phyloP scores from a whole-genome alignment of 2,888 invertebrate genomes.

The Leptinotarsa tumamoca region DNA sequence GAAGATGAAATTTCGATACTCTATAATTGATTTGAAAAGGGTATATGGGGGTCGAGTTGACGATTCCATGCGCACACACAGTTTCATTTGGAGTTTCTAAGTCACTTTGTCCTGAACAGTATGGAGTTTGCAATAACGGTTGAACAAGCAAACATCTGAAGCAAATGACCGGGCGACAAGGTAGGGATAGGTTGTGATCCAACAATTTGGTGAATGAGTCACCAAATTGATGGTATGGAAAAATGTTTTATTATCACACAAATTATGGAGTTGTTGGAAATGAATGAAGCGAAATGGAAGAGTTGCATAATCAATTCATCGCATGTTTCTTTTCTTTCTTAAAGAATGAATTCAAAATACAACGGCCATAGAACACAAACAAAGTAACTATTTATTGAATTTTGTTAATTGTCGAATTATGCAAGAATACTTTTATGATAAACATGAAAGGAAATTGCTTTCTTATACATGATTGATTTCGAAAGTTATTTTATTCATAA shows the following conservation, averaged over 20 bases:
- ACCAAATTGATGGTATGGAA: conserved; percentile 8
- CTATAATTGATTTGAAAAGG: conserved; percentile 7
- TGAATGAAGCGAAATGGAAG: conserved; percentile 1
- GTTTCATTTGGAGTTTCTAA: conserved; percentile 39
- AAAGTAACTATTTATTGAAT: background rate
- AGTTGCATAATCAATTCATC: conserved; percentile 13
- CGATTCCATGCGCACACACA: conserved; percentile 59
- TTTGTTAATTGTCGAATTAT: background rate
- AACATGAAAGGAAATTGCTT: no score
- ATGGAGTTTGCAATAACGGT: conserved; percentile 53
- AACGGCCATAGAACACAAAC: conserved; percentile 28
- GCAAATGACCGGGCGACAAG: conserved; percentile 32
- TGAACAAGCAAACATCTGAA: conserved; percentile 44
- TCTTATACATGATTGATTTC: no score
- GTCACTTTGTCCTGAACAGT: conserved; percentile 33
- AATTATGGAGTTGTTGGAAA: conserved; percentile 1
- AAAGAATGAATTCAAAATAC: conserved; percentile 12
- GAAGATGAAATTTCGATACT: background rate
- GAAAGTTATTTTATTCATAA: no score
- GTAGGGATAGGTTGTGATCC: conserved; percentile 25
- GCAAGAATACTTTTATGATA: background rate
- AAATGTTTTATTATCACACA: background rate
- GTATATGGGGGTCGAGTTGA: conserved; percentile 29
- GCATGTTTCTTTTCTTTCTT: background rate
- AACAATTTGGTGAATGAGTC: conserved; percentile 15